Evolutionary conservation across 2,113 vertebrate genomes (phyloP).

Genomic region (Erythrocercus mccallii): DNA sequence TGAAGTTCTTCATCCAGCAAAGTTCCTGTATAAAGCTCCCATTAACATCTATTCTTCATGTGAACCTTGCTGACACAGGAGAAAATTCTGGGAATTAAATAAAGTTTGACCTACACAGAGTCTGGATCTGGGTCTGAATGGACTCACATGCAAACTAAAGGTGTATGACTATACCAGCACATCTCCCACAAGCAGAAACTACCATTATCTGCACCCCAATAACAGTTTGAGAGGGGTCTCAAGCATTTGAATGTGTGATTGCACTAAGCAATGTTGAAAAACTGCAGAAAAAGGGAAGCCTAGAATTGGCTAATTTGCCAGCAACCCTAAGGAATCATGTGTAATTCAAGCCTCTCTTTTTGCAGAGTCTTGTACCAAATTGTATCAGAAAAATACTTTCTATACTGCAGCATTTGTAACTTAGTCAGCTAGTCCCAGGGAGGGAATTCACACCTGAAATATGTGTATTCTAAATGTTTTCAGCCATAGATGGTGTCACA

Average conservation of each 20-base stretch:
- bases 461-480: neutral
- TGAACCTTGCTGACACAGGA: neutral
- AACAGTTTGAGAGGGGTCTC: neutral
- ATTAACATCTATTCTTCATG: neutral
- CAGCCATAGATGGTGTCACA: neutral
- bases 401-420: neutral
- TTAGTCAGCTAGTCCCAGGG: neutral
- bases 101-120: neutral
- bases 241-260: neutral
- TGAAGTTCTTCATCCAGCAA: neutral
- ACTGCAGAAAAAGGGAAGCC: neutral
- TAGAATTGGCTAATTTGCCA: neutral
- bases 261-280: neutral
- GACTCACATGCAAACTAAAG: neutral
- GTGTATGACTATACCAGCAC: neutral
- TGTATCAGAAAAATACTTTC: neutral
- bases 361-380: neutral
- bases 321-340: neutral
- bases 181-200: neutral
- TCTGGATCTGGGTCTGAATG: neutral
- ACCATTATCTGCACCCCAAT: neutral
- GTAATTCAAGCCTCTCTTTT: neutral
- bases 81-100: neutral
- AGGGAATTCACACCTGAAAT: neutral
- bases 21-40: neutral